Percentiles rank a stretch among this genome's conserved stretches.
Evolutionary conservation across 2,797 vertebrate species (phyloP).

Genomic region (Muscicapa comitata): DNA sequence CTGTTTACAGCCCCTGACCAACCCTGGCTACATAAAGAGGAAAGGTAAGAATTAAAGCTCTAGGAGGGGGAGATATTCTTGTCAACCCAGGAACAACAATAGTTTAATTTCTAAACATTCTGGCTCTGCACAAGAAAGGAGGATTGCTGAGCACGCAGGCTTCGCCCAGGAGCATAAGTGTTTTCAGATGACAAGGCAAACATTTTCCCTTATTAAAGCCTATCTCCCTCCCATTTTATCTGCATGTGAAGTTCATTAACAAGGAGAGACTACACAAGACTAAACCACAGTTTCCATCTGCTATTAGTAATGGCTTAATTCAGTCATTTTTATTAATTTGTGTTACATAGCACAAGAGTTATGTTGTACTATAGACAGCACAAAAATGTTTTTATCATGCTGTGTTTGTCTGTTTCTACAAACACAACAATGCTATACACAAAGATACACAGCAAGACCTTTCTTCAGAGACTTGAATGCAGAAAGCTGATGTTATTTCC

Average conservation of each 20-base stretch:
- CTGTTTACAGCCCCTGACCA: slow-evolving; percentile 1
- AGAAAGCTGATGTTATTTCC: neutral
- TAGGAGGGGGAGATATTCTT: neutral
- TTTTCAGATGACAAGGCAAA: slow-evolving; percentile 20
- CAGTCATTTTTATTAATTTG: neutral
- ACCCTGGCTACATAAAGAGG: neutral
- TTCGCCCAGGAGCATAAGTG: neutral
- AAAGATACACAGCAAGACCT: neutral
- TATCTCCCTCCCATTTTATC: neutral
- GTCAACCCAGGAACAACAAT: neutral
- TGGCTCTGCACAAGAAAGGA: neutral
- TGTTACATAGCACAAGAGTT: neutral
- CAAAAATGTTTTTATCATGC: neutral
- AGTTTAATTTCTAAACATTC: neutral
- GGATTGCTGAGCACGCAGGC: neutral
- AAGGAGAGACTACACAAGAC: neutral
- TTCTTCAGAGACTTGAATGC: neutral
- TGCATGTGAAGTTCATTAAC: slow-evolving; percentile 1
- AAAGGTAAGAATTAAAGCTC: slow-evolving; percentile 5
- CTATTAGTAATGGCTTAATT: neutral
- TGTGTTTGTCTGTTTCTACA: neutral
- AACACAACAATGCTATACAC: neutral
- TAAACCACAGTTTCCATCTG: slow-evolving; percentile 13
- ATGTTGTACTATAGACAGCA: neutral
- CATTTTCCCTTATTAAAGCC: neutral